phyloP scores from a whole-genome alignment of 2,113 vertebrate genomes.

The Desmodus rotundus region DNA sequence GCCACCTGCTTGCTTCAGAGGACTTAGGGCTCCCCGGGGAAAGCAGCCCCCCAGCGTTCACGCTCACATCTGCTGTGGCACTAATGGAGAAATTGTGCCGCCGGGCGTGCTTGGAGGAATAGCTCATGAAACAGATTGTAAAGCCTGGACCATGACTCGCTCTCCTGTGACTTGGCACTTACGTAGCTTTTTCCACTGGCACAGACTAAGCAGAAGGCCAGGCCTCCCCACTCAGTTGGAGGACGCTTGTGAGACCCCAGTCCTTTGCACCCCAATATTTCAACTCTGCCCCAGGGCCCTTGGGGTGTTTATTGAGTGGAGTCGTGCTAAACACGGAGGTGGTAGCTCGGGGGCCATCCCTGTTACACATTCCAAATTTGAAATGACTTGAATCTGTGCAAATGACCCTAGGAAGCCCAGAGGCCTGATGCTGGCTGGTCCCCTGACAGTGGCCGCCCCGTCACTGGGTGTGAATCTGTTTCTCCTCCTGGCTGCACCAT shows the following conservation, averaged over 20 bases:
- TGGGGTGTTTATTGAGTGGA: not conserved
- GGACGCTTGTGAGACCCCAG: not conserved
- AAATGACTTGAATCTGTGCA: conserved; percentile 37
- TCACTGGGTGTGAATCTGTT: not conserved
- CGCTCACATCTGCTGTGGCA: not conserved
- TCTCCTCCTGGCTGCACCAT: accelerated
- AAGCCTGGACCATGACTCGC: not conserved
- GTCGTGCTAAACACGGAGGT: not conserved
- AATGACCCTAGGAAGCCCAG: not conserved
- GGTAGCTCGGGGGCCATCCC: conserved; percentile 11
- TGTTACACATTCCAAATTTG: conserved; percentile 41
- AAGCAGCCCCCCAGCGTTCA: not conserved
- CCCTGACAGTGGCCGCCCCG: conserved; percentile 38
- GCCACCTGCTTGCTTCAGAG: not conserved
- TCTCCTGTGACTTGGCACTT: not conserved
- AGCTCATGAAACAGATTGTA: conserved; percentile 46
- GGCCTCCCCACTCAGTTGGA: not conserved
- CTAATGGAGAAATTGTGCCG: not conserved
- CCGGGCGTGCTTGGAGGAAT: not conserved
- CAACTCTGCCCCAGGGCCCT: not conserved
- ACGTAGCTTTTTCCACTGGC: conserved; percentile 46
- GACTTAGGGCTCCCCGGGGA: not conserved
- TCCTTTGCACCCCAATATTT: not conserved
- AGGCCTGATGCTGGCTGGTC: conserved; percentile 38
- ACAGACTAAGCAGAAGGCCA: not conserved